Conservation (phyloP, 2,113 vertebrate genomes). For the Alectura lathami region DNA sequence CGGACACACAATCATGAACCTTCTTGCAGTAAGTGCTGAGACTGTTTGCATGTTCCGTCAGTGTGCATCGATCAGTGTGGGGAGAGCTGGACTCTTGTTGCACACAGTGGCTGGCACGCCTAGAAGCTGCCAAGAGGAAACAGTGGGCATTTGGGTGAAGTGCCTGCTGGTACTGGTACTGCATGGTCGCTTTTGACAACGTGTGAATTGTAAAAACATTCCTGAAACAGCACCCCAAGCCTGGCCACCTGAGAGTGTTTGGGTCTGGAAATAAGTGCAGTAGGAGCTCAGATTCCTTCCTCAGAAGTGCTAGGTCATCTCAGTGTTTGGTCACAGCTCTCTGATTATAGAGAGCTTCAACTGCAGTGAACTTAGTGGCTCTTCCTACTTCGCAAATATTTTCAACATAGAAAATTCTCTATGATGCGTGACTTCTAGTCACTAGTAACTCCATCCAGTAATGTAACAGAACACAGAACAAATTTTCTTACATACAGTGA, state of each 20-base stretch:
- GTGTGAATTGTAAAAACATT: neutral
- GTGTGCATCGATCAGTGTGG: neutral
- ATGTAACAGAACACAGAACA: neutral
- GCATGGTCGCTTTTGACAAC: neutral
- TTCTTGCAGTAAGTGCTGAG: constrained; percentile 89
- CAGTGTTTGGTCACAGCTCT: neutral
- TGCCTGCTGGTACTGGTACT: neutral
- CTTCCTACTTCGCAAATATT: constrained; percentile 1
- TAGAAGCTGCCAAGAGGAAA: neutral
- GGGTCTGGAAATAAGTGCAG: neutral
- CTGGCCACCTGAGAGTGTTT: neutral
- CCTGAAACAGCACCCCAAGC: neutral
- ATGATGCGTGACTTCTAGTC: neutral
- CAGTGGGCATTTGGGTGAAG: neutral
- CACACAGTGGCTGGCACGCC: rapidly evolving
- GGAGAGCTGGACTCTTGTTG: neutral
- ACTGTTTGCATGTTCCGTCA: neutral
- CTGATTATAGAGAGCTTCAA: neutral
- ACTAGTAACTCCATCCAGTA: neutral
- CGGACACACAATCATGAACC: constrained; percentile 98
- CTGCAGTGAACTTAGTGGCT: neutral
- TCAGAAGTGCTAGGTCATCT: neutral
- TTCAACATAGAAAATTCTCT: constrained; percentile 10
- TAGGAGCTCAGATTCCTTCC: neutral
- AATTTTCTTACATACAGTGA: neutral